These are phyloP conservation scores for Tetragonisca angustula DNA, from an alignment of 2,888 invertebrate genomes.

Conservation along the genomic window DNA sequence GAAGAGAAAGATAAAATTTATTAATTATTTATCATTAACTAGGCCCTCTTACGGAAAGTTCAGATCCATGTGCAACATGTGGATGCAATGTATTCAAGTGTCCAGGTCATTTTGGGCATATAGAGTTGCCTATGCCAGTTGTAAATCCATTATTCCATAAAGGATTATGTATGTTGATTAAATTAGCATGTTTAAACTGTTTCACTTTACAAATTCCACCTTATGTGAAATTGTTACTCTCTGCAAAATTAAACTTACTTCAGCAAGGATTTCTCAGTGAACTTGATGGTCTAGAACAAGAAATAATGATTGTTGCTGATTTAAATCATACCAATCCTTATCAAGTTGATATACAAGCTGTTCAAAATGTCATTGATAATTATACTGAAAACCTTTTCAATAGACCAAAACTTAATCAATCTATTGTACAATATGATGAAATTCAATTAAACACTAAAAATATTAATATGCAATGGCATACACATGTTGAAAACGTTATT, in stretches of 20 bases:
- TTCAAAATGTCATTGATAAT: constrained; percentile 85
- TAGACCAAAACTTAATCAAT: constrained; percentile 69
- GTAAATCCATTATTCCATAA: constrained; percentile 96
- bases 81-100: constrained; percentile 88
- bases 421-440: constrained; percentile 81
- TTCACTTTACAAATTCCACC: constrained; percentile 88
- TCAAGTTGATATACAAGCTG: constrained; percentile 73
- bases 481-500: constrained; percentile 84
- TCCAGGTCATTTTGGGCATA: constrained; percentile 97
- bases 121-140: constrained; percentile 94
- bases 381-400: constrained; percentile 80
- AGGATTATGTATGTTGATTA: constrained; percentile 88
- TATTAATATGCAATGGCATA: constrained; percentile 84
- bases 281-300: constrained; percentile 88
- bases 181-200: constrained; percentile 90
- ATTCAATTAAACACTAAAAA: constrained; percentile 83
- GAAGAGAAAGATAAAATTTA: background rate
- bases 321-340: constrained; percentile 56
- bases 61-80: constrained; percentile 92
- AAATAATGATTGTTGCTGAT: constrained; percentile 75
- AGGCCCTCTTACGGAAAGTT: constrained; percentile 59
- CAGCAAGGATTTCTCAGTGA: constrained; percentile 90
- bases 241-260: constrained; percentile 89
- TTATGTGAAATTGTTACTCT: constrained; percentile 86
- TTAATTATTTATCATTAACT: constrained; percentile 14